Evolutionary conservation across 2,888 invertebrate species (phyloP).

Genomic region (Orchestes rusci): DNA sequence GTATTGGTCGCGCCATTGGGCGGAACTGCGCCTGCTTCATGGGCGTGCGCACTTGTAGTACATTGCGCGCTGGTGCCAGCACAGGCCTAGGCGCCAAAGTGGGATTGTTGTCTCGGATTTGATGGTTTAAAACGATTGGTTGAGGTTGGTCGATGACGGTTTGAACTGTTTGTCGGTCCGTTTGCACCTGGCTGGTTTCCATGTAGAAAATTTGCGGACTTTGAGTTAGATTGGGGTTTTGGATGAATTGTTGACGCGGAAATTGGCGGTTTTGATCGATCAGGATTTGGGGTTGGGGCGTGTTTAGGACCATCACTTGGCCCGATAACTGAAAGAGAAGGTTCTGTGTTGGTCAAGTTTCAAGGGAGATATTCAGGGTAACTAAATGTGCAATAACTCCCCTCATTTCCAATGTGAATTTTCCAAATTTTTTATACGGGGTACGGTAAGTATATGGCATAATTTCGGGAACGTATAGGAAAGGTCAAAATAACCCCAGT

Average conservation of each 20-base stretch:
- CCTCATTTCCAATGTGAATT: too few species aligned
- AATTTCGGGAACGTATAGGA: too few species aligned
- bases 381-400: too few species aligned
- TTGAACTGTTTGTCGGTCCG: slow-evolving; percentile 10
- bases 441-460: too few species aligned
- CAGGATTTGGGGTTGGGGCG: slow-evolving; percentile 39
- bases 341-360: too few species aligned
- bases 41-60: background rate
- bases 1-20: too few species aligned
- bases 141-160: slow-evolving; percentile 25
- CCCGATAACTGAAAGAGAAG: too few species aligned
- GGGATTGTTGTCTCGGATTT: slow-evolving; percentile 15
- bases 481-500: too few species aligned
- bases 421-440: too few species aligned
- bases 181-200: slow-evolving; percentile 26
- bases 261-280: slow-evolving; percentile 32
- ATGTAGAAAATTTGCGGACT: slow-evolving; percentile 35
- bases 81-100: background rate
- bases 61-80: background rate
- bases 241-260: slow-evolving; percentile 12
- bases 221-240: slow-evolving; percentile 12
- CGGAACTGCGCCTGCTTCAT: too few species aligned
- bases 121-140: slow-evolving; percentile 37
- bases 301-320: slow-evolving; percentile 44
- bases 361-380: too few species aligned